phyloP scores from a whole-genome alignment of 2,113 vertebrate species.

The Coreoperca whiteheadi region DNA sequence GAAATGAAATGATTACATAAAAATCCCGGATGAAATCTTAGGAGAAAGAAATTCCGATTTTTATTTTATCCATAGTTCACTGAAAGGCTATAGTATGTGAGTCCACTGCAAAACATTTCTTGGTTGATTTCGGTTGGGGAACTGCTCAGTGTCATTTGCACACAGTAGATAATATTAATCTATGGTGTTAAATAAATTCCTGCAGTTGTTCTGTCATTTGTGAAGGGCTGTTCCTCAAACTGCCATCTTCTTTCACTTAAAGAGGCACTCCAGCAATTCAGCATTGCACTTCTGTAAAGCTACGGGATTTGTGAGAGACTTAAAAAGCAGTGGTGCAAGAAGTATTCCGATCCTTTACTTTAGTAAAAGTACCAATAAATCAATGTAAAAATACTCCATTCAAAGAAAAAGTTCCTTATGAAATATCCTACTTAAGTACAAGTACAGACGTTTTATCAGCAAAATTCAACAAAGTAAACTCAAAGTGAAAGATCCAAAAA shows the following conservation, averaged over 20 bases:
- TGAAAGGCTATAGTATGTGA: background rate
- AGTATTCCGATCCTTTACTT: background rate
- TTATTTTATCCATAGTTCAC: constrained; percentile 1
- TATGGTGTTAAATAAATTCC: background rate
- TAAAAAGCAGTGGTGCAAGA: background rate
- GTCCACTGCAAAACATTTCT: background rate
- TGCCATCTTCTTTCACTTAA: background rate
- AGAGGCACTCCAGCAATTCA: background rate
- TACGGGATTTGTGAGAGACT: background rate
- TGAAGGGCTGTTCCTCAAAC: background rate
- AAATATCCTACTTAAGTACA: background rate
- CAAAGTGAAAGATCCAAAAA: background rate
- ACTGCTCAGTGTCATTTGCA: background rate
- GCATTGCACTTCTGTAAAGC: background rate
- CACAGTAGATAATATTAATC: background rate
- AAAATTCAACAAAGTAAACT: background rate
- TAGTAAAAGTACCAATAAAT: background rate
- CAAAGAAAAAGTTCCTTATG: background rate
- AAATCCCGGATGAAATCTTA: background rate
- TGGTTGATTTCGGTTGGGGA: background rate
- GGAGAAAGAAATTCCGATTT: background rate
- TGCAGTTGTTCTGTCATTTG: background rate
- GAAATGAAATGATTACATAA: background rate
- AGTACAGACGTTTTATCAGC: background rate
- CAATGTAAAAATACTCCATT: background rate